phyloP scores from a whole-genome alignment of 30 jellyfish, hydroid and myxozoan species.

The Mastigias papua region DNA sequence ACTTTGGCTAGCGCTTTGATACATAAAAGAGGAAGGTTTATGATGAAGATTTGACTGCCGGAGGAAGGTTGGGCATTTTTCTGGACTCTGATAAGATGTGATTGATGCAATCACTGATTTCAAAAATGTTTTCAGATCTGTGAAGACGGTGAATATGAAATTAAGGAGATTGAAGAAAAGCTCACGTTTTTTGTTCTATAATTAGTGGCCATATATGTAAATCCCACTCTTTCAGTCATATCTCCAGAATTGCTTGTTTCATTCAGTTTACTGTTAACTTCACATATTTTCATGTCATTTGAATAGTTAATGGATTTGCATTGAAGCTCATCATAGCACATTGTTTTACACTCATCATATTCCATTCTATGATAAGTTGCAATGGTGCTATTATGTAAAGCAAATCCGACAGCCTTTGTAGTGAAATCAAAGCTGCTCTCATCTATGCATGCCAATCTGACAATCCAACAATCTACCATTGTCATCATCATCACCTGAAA shows the following conservation, averaged over 20 bases:
- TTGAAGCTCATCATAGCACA: background rate
- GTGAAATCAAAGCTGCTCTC: conserved; percentile 21
- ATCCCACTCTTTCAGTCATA: background rate
- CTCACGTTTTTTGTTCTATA: conserved; percentile 12
- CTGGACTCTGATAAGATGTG: no score
- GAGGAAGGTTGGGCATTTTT: no score
- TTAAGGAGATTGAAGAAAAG: no score
- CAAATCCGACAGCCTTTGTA: background rate
- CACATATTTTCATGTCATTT: background rate
- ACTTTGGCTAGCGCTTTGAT: no score
- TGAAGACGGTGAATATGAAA: no score
- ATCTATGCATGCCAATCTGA: background rate
- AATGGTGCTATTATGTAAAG: conserved; percentile 11
- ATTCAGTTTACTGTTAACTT: background rate
- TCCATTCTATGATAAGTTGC: background rate
- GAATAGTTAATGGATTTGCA: conserved; percentile 39
- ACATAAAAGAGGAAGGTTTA: no score
- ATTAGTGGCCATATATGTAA: conserved; percentile 12
- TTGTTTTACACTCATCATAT: background rate
- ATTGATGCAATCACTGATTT: no score
- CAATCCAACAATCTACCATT: conserved; percentile 36
- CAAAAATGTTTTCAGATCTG: no score
- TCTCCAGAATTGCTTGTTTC: background rate
- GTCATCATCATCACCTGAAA: background rate
- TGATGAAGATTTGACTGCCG: no score